Conservation (phyloP, 2,113 vertebrate genomes). For the Tringa solitaria region DNA sequence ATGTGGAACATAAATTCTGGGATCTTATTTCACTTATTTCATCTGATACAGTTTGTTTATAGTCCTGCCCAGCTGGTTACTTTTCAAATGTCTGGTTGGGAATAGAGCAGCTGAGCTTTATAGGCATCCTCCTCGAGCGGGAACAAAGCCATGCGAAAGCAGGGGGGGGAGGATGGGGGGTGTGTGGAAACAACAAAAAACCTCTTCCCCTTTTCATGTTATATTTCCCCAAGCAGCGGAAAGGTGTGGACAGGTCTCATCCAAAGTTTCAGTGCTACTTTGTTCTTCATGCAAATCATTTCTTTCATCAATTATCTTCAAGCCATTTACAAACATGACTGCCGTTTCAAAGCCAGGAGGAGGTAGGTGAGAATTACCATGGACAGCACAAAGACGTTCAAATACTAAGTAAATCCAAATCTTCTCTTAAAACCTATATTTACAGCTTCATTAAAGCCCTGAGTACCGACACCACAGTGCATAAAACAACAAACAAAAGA, state of each 20-base stretch:
- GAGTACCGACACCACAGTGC: not conserved
- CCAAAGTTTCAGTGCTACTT: slow-evolving; percentile 30
- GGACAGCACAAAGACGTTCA: slow-evolving; percentile 22
- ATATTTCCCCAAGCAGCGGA: not conserved
- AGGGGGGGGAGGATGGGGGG: not conserved
- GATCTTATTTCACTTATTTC: not conserved
- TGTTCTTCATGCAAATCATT: slow-evolving; percentile 45
- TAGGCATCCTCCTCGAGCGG: rapidly evolving
- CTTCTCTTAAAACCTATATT: not conserved
- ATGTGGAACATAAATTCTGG: not conserved
- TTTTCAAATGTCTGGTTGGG: not conserved
- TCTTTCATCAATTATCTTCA: slow-evolving; percentile 49
- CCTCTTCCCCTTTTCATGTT: not conserved
- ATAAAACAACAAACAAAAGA: slow-evolving; percentile 17
- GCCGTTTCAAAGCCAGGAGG: slow-evolving; percentile 9
- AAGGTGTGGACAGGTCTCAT: slow-evolving; percentile 32
- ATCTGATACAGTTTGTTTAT: not conserved
- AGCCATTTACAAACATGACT: not conserved
- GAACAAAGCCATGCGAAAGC: not conserved
- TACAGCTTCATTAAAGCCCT: not conserved
- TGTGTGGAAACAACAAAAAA: not conserved
- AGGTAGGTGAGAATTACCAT: slow-evolving; percentile 44
- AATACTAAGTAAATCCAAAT: not conserved
- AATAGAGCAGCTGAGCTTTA: not conserved
- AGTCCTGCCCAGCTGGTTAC: not conserved